Conservation (phyloP, 1,140 invertebrate genomes). For the Nilaparvata lugens region DNA sequence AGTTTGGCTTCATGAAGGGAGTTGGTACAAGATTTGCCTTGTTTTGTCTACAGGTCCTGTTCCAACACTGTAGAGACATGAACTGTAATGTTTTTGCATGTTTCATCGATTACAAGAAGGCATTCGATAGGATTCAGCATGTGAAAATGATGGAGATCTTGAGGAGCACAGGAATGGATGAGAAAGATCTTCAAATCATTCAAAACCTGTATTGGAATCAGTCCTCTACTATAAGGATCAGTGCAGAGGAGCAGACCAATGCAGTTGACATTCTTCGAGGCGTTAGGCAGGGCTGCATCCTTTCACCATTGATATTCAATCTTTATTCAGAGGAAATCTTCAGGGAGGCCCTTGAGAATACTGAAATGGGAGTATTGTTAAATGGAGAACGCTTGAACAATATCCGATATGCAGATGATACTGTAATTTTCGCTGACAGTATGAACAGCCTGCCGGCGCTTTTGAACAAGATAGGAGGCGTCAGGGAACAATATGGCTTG, state of each 20-base stretch:
- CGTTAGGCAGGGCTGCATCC: slow-evolving; percentile 29
- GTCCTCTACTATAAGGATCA: too few relatives aligned
- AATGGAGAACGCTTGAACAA: slow-evolving; percentile 15
- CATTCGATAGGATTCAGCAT: slow-evolving; percentile 18
- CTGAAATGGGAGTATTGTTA: slow-evolving; percentile 14
- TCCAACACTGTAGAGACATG: slow-evolving; percentile 19
- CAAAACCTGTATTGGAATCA: slow-evolving; percentile 12
- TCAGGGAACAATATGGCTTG: too few relatives aligned
- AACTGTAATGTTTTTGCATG: slow-evolving; percentile 21
- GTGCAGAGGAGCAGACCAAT: too few relatives aligned
- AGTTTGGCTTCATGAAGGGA: slow-evolving; percentile 23
- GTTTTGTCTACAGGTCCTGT: slow-evolving; percentile 19
- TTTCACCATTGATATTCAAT: slow-evolving; percentile 31
- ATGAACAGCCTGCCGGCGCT: too few relatives aligned
- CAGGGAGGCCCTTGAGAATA: slow-evolving; percentile 11
- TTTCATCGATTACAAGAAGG: slow-evolving; percentile 24
- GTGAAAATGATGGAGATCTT: slow-evolving; percentile 11
- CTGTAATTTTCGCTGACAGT: too few relatives aligned
- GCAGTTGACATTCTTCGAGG: slow-evolving; percentile 8
- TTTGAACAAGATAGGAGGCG: too few relatives aligned
- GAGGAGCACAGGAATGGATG: slow-evolving; percentile 5
- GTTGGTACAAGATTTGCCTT: slow-evolving; percentile 23
- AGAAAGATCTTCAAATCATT: slow-evolving; percentile 8
- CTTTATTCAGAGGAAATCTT: slow-evolving; percentile 25
- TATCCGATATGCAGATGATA: slow-evolving; percentile 19